These are phyloP conservation scores for Chauna torquata DNA, from an alignment of 2,113 vertebrate genomes.

Conservation along the genomic window DNA sequence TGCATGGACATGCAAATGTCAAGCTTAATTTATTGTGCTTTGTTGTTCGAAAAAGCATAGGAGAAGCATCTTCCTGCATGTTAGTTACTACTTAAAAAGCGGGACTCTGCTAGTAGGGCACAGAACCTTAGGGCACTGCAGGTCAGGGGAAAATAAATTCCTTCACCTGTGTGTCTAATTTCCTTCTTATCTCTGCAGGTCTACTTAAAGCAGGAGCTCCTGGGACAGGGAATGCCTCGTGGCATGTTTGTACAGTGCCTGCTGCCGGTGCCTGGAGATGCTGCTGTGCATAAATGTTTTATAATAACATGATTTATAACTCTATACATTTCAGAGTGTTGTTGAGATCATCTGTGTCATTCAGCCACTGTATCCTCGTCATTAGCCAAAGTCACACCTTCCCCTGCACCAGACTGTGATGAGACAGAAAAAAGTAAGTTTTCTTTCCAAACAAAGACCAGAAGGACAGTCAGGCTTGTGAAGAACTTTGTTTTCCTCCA, in stretches of 20 bases:
- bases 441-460: neutral
- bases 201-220: neutral
- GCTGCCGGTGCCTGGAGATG: neutral
- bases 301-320: neutral
- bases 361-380: neutral
- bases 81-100: neutral
- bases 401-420: neutral
- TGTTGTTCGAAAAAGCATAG: neutral
- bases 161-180: neutral
- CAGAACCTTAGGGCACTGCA: neutral
- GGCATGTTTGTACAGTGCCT: neutral
- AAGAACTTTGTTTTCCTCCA: neutral
- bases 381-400: neutral
- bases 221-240: neutral
- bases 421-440: neutral
- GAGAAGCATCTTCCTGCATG: neutral
- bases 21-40: neutral
- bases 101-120: fast-evolving
- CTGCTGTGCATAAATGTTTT: neutral
- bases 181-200: neutral
- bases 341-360: neutral
- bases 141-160: neutral
- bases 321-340: neutral
- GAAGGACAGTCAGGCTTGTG: neutral
- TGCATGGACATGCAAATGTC: neutral